Base-by-base conservation (phyloP, 2,113 vertebrate species). In the Chrysochloris asiatica region DNA sequence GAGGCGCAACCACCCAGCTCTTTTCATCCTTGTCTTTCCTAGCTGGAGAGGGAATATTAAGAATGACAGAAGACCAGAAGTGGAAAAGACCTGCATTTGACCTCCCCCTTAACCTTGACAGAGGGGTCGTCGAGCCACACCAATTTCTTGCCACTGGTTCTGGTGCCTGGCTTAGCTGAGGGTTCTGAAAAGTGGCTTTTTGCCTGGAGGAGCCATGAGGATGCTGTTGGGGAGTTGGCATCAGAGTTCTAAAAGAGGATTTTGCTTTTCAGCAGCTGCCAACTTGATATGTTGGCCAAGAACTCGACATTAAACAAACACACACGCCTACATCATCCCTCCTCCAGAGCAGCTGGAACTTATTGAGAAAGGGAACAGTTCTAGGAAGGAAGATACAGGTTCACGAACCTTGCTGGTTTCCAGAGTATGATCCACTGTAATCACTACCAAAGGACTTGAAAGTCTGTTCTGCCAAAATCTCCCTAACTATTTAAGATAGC, bases 221-320 rank as follows among this genome's bases (percentile, higher is more conserved):
- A 50, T 3, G 12, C 38, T 22, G 69, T 19, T 6, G 7, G 50
- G 81, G 56, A 90, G 21, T 9, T 10, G 54, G 54, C 47, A 75
- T 24, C 24, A 0, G 81, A 45, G 22, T 1, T 41, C 36, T 87
- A 84, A 93, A 67, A 84, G 67, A 54, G 52, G 48, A 56, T 91
- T 86, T 83, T 26, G 43, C 77, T 50, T 91, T 83, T 89, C 56
- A 54, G 85, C 61, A 72, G 71, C 84, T 83, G 92, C 85, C 89
- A 87, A 26, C 22, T 47, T 48, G 65, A 38, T 13, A 43, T 30
- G 59, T 48, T 86, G 84, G 91, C 92, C 95, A 87, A 89, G 73
- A 91, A 75, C 71, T 89, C n/a, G 13, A 56, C 92, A 33, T 78
- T 89, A 89, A 82, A 72, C 54, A 88, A 77, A 94, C 61, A 90